phyloP scores from a whole-genome alignment of 2,888 invertebrate species.

The Hofmannophila pseudospretella region DNA sequence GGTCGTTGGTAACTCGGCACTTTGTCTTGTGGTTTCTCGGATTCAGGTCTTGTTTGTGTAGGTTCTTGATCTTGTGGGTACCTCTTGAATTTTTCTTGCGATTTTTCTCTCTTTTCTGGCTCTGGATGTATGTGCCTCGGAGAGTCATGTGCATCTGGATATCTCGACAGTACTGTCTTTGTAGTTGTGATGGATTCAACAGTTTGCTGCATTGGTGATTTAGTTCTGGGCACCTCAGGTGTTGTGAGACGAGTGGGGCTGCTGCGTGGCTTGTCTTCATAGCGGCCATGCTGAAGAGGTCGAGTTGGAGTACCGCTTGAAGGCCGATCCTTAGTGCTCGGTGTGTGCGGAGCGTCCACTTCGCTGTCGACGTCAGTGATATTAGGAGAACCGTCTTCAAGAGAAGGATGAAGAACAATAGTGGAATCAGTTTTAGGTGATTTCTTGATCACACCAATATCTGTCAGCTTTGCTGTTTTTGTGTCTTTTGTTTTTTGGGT shows the following conservation, averaged over 20 bases:
- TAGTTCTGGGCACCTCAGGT: conserved; percentile 39
- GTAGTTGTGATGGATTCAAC: conserved; percentile 34
- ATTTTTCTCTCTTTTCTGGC: conserved; percentile 22
- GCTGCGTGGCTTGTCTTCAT: conserved; percentile 29
- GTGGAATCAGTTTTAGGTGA: conserved; percentile 43
- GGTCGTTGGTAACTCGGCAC: conserved; percentile 55
- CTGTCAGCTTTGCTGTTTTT: conserved; percentile 63
- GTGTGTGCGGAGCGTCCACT: conserved; percentile 24
- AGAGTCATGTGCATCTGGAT: conserved; percentile 37
- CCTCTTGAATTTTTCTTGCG: not conserved
- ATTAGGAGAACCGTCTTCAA: conserved; percentile 35
- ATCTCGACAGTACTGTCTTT: conserved; percentile 34
- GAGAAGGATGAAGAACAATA: conserved; percentile 33
- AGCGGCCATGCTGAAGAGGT: conserved; percentile 18
- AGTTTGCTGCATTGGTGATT: conserved; percentile 39
- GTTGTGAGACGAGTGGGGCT: conserved; percentile 37
- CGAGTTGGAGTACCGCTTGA: conserved; percentile 25
- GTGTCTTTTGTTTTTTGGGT: conserved; percentile 40
- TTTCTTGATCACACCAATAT: conserved; percentile 66
- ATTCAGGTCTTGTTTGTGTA: conserved; percentile 17
- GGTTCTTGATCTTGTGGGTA: not conserved
- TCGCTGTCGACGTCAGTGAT: conserved; percentile 36
- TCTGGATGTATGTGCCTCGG: conserved; percentile 33
- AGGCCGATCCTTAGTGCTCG: conserved; percentile 23
- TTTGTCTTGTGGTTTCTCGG: conserved; percentile 38